Evolutionary conservation across 2,888 invertebrate species (phyloP).

Genomic region (Acanthoscelides obtectus): DNA sequence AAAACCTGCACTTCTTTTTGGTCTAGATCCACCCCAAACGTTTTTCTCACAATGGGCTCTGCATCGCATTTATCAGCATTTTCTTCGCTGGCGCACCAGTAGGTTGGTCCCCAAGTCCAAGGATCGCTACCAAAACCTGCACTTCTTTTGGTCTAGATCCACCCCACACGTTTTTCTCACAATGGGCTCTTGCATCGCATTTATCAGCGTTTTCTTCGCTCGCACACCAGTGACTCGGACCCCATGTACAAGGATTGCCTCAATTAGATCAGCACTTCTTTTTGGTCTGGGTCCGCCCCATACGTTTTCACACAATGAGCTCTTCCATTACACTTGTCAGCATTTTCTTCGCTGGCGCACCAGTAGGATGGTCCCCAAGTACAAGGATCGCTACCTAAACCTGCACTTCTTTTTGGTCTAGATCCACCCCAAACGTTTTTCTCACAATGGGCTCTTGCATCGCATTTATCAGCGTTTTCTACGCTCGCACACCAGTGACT

Average conservation of each 20-base stretch:
- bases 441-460: background rate
- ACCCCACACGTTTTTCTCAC: background rate
- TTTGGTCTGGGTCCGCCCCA: background rate
- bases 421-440: background rate
- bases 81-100: constrained; percentile 62
- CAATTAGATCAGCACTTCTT: background rate
- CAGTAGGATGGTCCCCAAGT: background rate
- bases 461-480: background rate
- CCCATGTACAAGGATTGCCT: background rate
- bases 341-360: background rate
- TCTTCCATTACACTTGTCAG: background rate
- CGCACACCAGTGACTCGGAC: background rate
- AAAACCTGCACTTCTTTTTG: background rate
- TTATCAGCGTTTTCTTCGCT: background rate
- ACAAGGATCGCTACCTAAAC: background rate
- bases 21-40: background rate
- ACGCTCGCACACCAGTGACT: background rate
- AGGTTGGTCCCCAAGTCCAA: constrained; percentile 72
- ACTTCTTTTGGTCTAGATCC: background rate
- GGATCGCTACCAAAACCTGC: constrained; percentile 47
- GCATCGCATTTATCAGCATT: constrained; percentile 44
- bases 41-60: background rate
- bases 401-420: constrained; percentile 26
- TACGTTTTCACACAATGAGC: background rate
- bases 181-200: background rate